Percentiles rank a stretch among this genome's conserved stretches.
These are phyloP conservation scores for Rhinella marina DNA, from an alignment of 2,797 vertebrate genomes.

Conservation along the genomic window DNA sequence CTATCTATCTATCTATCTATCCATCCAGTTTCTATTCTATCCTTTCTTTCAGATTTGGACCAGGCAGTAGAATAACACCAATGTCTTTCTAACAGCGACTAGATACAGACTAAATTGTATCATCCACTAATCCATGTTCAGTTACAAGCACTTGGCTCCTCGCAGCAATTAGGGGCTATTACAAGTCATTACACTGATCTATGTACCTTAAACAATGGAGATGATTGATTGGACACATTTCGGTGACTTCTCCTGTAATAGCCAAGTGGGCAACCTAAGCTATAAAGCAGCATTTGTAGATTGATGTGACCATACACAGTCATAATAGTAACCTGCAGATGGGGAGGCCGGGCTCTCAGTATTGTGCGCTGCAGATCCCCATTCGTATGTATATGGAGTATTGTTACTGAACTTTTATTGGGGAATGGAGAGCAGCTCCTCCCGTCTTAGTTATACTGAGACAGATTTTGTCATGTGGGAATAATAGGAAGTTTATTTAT, in stretches of 20 bases:
- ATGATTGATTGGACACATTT: conserved; percentile 92
- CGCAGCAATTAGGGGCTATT: conserved; percentile 96
- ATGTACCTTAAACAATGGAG: conserved; percentile 99
- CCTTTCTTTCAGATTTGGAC: background rate
- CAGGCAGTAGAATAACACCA: background rate
- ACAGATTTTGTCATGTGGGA: conserved; percentile 6
- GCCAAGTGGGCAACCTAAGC: conserved; percentile 69
- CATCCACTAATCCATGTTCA: conserved; percentile 80
- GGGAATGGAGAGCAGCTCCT: background rate
- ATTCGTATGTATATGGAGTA: conserved; percentile 29
- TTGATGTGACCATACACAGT: conserved; percentile 85
- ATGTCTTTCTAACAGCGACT: conserved; percentile 63
- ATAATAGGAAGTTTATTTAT: background rate
- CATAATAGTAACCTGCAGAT: conserved; percentile 77
- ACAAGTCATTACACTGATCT: conserved; percentile 99
- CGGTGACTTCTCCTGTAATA: conserved; percentile 80
- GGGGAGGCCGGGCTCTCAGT: conserved; percentile 30
- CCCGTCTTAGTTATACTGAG: conserved; percentile 15
- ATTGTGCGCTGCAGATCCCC: conserved; percentile 16
- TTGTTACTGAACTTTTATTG: conserved; percentile 42
- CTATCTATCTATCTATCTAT: background rate
- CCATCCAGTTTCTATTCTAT: background rate
- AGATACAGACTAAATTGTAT: conserved; percentile 68
- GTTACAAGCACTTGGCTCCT: conserved; percentile 78
- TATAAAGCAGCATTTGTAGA: conserved; percentile 82